Evolutionary conservation across 2,888 invertebrate species (phyloP).

Genomic region (Sturmia bella): DNA sequence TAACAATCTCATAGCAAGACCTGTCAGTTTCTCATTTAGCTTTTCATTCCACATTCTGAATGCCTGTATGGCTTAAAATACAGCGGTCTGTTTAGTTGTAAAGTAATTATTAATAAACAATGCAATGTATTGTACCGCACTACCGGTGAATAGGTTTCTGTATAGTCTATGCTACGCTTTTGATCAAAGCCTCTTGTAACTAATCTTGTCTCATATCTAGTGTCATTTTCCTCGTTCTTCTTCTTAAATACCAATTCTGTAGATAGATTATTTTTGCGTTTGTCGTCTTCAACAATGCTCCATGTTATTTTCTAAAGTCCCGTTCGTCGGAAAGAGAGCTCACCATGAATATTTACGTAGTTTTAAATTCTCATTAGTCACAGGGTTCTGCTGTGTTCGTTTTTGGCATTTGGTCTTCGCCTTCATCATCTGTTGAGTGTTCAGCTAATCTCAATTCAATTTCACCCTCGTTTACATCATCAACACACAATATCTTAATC

Average conservation of each 20-base stretch:
- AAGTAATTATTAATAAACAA: constrained; percentile 10
- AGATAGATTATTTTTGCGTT: too few relatives aligned
- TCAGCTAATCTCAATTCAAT: constrained; percentile 8
- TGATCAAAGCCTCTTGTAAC: too few relatives aligned
- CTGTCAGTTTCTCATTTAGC: too few relatives aligned
- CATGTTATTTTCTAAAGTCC: background rate
- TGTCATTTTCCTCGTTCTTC: background rate
- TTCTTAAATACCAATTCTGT: too few relatives aligned
- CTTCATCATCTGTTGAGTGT: background rate
- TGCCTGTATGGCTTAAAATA: constrained; percentile 32
- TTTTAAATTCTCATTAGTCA: background rate
- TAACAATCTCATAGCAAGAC: too few relatives aligned
- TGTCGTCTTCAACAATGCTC: constrained; percentile 18
- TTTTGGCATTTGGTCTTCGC: background rate
- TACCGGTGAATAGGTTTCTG: constrained; percentile 29
- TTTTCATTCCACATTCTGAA: constrained; percentile 20
- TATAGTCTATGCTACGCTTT: too few relatives aligned
- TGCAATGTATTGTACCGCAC: constrained; percentile 28
- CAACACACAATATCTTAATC: background rate
- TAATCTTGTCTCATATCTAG: too few relatives aligned
- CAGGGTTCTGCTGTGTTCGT: too few relatives aligned
- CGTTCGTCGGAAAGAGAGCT: background rate
- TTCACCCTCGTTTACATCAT: background rate
- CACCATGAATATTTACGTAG: background rate
- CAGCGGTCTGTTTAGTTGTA: constrained; percentile 22